phyloP scores from a whole-genome alignment of 2,888 invertebrate genomes.

The Agrotis clavis region DNA sequence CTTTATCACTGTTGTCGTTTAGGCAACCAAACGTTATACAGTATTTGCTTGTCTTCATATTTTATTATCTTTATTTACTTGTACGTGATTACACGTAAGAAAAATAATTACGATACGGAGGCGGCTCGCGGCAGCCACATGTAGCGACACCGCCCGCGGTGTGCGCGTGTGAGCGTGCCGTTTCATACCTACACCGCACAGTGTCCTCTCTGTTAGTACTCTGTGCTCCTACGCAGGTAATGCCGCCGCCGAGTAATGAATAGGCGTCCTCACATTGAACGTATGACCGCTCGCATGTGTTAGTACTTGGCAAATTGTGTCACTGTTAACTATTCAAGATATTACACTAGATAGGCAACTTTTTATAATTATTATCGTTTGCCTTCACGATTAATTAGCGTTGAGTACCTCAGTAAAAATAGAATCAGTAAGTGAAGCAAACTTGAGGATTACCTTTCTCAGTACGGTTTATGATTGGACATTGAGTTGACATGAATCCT shows the following conservation, averaged over 20 bases:
- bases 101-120: no score
- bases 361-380: constrained; percentile 27
- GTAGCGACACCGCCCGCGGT: no score
- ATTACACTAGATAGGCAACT: constrained; percentile 53
- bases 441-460: neutral
- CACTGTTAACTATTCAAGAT: constrained; percentile 54
- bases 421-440: neutral
- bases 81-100: no score
- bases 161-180: no score
- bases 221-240: constrained; percentile 37
- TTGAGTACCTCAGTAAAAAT: neutral
- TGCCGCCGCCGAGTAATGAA: constrained; percentile 14
- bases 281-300: constrained; percentile 30
- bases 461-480: neutral
- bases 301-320: constrained; percentile 48
- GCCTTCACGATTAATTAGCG: constrained; percentile 7
- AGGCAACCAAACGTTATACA: no score
- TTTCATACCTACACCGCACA: no score
- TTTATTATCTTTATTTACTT: no score
- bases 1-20: no score
- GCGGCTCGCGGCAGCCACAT: no score
- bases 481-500: neutral
- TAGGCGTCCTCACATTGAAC: constrained; percentile 37
- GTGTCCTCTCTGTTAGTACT: no score
- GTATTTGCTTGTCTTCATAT: no score